phyloP scores from a whole-genome alignment of 1,140 invertebrate genomes.

The Drosophila rhopaloa region DNA sequence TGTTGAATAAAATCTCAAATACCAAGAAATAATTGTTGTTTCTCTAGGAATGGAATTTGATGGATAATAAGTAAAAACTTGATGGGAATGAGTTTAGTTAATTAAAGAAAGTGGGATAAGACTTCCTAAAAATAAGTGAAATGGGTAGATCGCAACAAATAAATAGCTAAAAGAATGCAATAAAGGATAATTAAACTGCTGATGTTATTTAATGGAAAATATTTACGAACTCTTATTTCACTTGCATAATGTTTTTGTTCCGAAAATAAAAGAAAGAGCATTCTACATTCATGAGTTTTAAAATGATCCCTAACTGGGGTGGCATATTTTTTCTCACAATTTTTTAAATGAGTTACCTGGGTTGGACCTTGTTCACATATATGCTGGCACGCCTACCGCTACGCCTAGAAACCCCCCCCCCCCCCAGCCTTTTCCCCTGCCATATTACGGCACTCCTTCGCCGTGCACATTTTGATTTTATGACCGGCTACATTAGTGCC shows the following conservation, averaged over 20 bases:
- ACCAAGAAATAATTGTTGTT: slow-evolving; percentile 1
- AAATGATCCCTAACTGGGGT: neutral
- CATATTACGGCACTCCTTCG: slow-evolving; percentile 16
- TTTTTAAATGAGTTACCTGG: slow-evolving; percentile 49
- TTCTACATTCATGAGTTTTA: neutral
- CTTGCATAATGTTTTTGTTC: too few relatives aligned
- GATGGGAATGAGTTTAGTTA: neutral
- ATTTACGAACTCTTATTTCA: too few relatives aligned
- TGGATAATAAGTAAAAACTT: neutral
- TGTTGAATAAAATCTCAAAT: neutral
- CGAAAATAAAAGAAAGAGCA: slow-evolving; percentile 5
- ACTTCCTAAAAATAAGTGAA: too few relatives aligned
- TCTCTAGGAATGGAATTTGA: neutral
- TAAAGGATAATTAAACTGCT: too few relatives aligned
- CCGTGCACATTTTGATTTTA: slow-evolving; percentile 76
- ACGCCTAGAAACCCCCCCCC: slow-evolving; percentile 5
- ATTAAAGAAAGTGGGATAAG: neutral
- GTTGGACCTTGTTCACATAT: slow-evolving; percentile 70
- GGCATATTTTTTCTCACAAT: slow-evolving; percentile 7
- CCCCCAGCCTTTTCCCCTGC: neutral
- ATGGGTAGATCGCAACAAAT: too few relatives aligned
- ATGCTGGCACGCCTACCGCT: slow-evolving; percentile 64
- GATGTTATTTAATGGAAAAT: too few relatives aligned
- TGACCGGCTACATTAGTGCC: slow-evolving; percentile 81
- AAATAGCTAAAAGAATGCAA: too few relatives aligned